Percentiles rank a stretch among this genome's conserved stretches.
phyloP scores from a whole-genome alignment of 2,888 invertebrate species.

The Drosophila leonis region DNA sequence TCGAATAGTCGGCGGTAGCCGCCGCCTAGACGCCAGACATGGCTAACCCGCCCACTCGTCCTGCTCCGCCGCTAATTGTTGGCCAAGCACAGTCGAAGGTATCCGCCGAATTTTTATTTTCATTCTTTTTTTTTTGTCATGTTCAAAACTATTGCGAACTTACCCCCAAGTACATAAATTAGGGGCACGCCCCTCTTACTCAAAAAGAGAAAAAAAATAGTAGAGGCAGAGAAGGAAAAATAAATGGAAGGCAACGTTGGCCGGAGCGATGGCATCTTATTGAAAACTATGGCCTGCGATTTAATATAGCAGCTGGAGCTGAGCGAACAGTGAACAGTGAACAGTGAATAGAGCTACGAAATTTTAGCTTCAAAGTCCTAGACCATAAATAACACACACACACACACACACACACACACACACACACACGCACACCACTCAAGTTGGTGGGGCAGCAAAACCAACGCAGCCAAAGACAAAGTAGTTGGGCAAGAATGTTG shows the following conservation, averaged over 20 bases:
- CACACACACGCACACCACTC: conserved; percentile 40
- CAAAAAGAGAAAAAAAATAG: conserved; percentile 6
- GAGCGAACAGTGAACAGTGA: conserved; percentile 2
- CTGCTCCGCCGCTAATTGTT: neutral
- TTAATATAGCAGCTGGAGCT: conserved; percentile 65
- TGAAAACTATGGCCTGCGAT: conserved; percentile 78
- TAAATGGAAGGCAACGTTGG: conserved; percentile 23
- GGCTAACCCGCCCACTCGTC: neutral
- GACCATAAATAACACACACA: conserved; percentile 12
- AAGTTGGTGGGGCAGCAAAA: conserved; percentile 19
- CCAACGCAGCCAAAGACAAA: conserved; percentile 48
- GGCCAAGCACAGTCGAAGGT: conserved; percentile 34
- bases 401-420: conserved; percentile 33
- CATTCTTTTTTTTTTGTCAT: conserved; percentile 41
- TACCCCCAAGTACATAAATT: conserved; percentile 78
- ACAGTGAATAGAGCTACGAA: conserved; percentile 16
- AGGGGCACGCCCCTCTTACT: conserved; percentile 28
- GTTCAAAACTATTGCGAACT: conserved; percentile 77
- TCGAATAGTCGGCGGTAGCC: conserved; percentile 42
- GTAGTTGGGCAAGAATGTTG: conserved; percentile 55
- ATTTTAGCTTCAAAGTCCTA: conserved; percentile 14
- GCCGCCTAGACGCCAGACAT: conserved; percentile 73
- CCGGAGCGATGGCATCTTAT: conserved; percentile 67
- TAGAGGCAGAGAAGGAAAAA: neutral
- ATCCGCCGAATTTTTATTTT: conserved; percentile 35